Evolutionary conservation across 2,113 vertebrate genomes (phyloP).

Genomic region (Macrotus californicus): DNA sequence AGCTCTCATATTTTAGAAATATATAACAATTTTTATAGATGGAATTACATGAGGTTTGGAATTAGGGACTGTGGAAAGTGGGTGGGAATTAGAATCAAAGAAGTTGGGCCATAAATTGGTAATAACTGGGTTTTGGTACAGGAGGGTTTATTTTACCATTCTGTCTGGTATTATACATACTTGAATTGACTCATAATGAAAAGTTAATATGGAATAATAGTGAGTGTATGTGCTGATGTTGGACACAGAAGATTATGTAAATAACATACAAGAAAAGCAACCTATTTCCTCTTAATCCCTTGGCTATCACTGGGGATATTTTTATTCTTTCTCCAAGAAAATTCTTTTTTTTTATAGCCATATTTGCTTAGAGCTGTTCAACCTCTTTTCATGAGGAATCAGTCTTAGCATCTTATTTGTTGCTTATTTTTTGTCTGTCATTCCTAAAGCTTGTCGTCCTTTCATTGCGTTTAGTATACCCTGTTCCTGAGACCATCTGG

Average conservation of each 20-base stretch:
- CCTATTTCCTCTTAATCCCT: not conserved
- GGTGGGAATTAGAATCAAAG: not conserved
- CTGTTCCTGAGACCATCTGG: slow-evolving; percentile 37
- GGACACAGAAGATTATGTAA: not conserved
- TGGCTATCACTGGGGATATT: not conserved
- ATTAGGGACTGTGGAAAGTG: not conserved
- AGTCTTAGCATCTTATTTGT: not conserved
- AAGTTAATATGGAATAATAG: not conserved
- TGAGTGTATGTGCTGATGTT: not conserved
- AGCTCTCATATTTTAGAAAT: not conserved
- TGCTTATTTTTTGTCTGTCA: slow-evolving; percentile 4
- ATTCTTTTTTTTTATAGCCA: not conserved
- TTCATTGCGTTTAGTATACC: slow-evolving; percentile 24
- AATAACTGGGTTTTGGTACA: not conserved
- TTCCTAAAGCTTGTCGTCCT: not conserved
- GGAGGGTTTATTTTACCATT: not conserved
- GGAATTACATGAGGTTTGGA: not conserved
- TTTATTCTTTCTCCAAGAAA: not conserved
- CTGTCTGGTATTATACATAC: not conserved
- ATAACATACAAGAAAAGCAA: not conserved
- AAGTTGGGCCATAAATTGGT: not conserved
- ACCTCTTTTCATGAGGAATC: not conserved
- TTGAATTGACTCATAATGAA: not conserved
- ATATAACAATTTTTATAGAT: not conserved
- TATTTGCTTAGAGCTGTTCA: not conserved